These are phyloP conservation scores for Cylloceria caligata DNA, from an alignment of 2,888 invertebrate genomes.

Conservation along the genomic window DNA sequence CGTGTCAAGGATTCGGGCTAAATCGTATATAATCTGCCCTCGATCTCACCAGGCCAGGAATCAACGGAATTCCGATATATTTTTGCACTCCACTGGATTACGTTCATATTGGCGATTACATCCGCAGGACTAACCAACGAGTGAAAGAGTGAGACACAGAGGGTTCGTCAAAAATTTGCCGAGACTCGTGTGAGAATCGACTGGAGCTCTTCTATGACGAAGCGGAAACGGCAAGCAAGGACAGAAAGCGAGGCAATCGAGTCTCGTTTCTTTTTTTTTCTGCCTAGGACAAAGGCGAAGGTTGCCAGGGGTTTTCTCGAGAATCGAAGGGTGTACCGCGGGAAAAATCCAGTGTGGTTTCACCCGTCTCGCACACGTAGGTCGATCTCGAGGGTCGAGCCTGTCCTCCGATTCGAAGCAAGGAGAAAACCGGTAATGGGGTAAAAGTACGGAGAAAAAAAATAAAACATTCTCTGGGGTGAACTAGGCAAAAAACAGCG, in stretches of 20 bases:
- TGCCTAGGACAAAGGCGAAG: slow-evolving; percentile 69
- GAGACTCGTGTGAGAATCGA: slow-evolving; percentile 72
- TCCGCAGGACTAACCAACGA: neutral
- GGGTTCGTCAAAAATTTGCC: neutral
- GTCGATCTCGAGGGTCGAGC: slow-evolving; percentile 63
- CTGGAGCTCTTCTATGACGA: slow-evolving; percentile 54
- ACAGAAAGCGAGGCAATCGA: slow-evolving; percentile 45
- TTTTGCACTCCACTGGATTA: neutral
- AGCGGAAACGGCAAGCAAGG: slow-evolving; percentile 26
- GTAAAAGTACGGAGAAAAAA: slow-evolving; percentile 43
- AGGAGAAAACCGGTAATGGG: slow-evolving; percentile 51
- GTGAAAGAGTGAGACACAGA: neutral
- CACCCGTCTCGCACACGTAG: slow-evolving; percentile 53
- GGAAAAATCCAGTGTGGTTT: slow-evolving; percentile 52
- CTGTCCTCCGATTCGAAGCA: slow-evolving; percentile 2
- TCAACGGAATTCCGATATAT: slow-evolving; percentile 3
- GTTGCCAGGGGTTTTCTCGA: slow-evolving; percentile 41
- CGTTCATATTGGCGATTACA: neutral
- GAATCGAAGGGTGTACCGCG: slow-evolving; percentile 50
- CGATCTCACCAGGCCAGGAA: slow-evolving; percentile 9
- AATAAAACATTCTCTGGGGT: slow-evolving; percentile 16
- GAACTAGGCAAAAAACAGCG: slow-evolving; percentile 37
- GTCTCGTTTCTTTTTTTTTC: slow-evolving; percentile 29
- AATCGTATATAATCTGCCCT: slow-evolving; percentile 36
- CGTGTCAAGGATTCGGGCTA: slow-evolving; percentile 43